A percentile compares a stretch with the other conserved stretches of the same genome.
Conservation (phyloP, 2,113 vertebrate species). For the Embiotoca jacksoni region DNA sequence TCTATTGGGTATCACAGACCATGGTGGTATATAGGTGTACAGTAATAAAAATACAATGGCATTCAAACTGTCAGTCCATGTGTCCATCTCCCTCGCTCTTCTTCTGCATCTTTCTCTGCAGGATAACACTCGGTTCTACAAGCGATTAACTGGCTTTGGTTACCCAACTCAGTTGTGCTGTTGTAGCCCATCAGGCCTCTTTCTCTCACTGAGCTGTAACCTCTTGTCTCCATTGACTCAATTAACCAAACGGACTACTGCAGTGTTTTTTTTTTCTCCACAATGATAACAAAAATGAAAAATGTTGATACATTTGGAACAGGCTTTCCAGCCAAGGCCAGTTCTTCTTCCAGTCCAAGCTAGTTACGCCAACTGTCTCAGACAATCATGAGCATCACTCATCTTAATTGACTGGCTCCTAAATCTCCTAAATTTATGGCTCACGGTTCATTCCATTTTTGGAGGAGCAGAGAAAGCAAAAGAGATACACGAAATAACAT, state of each 20-base stretch:
- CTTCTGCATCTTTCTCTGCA: conserved; percentile 14
- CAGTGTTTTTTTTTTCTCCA: neutral
- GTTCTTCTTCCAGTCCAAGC: no score
- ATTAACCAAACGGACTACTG: neutral
- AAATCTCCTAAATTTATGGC: no score
- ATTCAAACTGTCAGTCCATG: conserved; percentile 29
- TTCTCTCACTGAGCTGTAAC: conserved; percentile 32
- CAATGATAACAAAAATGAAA: neutral
- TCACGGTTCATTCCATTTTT: no score
- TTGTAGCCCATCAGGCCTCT: conserved; percentile 19
- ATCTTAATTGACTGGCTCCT: no score
- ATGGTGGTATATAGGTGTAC: conserved; percentile 29
- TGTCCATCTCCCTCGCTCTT: neutral
- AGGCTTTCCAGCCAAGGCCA: no score
- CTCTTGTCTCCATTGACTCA: conserved; percentile 1
- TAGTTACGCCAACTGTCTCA: no score
- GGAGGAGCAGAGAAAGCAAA: no score
- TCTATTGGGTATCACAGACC: conserved; percentile 32
- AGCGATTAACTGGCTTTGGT: conserved; percentile 33
- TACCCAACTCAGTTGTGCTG: neutral
- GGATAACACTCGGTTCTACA: conserved; percentile 3
- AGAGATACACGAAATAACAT: no score
- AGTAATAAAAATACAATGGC: conserved; percentile 37
- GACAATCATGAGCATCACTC: no score
- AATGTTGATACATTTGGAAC: no score